Base-by-base conservation (phyloP, 1,140 invertebrate species). In the Oryzaephilus surinamensis region DNA sequence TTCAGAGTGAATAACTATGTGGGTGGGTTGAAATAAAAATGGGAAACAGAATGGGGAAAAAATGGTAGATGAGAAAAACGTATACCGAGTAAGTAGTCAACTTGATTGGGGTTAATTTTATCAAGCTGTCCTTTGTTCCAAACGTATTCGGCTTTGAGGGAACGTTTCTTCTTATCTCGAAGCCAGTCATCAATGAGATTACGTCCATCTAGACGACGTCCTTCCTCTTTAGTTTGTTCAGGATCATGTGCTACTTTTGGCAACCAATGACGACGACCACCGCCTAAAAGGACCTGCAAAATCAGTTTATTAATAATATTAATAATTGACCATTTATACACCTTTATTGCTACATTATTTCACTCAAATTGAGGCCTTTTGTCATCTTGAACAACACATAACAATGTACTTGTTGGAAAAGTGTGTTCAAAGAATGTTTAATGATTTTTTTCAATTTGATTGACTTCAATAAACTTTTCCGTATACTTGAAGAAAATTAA, bases 71-170 rank as follows among this genome's bases (percentile, higher is more conserved):
- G 23, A 24, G 8, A 37, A 35, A 41, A 37, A 17, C 6, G 18
- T 44, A 71, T 68, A 67, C 83, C 83, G 10, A 88, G 57, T 4
- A 88, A 61, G 56, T 82, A 79, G 33, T 85, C 81, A 0, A 79
- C 74, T 19, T 71, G 66, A 8, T 70, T 54, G 0, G 71, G 60
- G 47, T 79, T 72, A 8, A 81, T 57, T 32, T 62, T 62, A 16
- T 73, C 64, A 4, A 87, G 64, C 50, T 81, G 71, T 18, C 71
- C 67, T 31, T 76, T 72, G 49, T 71, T 77, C 63, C 72, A 76
- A 6, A 79, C 74, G 43, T 80, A 81, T 51, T 69, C 65, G 2
- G 72, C 70, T 4, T 63, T 60, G 0, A 67, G 51, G 28, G 67
- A 67, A 7, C 65, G 55, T 41, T 59, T 58, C 43, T 67, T 65